Conservation (phyloP, 2,797 vertebrate genomes). For the Centroberyx gerrardi region DNA sequence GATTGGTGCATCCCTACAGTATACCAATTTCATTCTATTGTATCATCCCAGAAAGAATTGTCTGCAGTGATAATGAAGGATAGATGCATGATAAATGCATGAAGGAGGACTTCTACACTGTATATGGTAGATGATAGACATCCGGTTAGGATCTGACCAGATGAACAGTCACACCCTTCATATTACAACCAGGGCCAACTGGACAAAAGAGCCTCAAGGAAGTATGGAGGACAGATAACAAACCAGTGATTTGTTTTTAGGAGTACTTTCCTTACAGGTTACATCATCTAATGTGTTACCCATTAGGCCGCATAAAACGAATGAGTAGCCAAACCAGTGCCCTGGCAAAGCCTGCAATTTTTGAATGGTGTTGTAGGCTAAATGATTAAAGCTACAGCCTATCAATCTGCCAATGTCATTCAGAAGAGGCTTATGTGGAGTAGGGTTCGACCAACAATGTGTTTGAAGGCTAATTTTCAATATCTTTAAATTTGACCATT, state of each 20-base stretch:
- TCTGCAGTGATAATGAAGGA: background rate
- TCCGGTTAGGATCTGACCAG: background rate
- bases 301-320: background rate
- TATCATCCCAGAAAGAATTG: too few relatives aligned
- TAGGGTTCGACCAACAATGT: too few relatives aligned
- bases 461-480: too few relatives aligned
- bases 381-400: background rate
- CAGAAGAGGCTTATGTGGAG: too few relatives aligned
- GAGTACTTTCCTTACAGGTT: slow-evolving; percentile 11
- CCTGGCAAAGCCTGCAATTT: background rate
- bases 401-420: too few relatives aligned
- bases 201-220: background rate
- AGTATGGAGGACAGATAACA: slow-evolving; percentile 24
- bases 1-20: too few relatives aligned
- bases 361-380: background rate
- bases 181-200: background rate
- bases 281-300: slow-evolving; percentile 6
- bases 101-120: too few relatives aligned
- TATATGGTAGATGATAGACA: too few relatives aligned
- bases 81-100: too few relatives aligned
- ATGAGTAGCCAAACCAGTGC: background rate
- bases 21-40: too few relatives aligned
- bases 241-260: background rate
- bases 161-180: slow-evolving; percentile 29
- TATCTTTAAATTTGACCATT: too few relatives aligned